Evolutionary conservation across 2,888 invertebrate species (phyloP), one percentile per base, ranked within the genome.

Genomic region (Pristionchus maxplancki): DNA sequence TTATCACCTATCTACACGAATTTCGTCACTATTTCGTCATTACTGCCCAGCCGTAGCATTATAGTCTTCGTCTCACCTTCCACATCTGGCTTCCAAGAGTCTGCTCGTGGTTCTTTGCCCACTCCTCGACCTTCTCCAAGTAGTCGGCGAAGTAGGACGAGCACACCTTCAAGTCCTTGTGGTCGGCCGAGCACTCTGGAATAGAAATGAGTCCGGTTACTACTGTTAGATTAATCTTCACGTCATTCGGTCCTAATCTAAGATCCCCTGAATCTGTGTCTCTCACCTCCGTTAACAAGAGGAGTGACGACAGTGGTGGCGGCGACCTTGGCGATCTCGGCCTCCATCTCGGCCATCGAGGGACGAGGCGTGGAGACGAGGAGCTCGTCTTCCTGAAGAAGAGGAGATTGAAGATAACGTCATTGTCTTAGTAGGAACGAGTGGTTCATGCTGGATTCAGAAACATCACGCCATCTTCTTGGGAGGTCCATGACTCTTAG

Each of bases 121-220:
- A 92, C 40, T 91, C 91, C 15, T 88, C 88, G 0, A 91, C 92
- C 89, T 92, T 92, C 37, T 89, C 89, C 40, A 92, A 84, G 83
- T 92, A 92, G 40, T 92, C 92, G n/a, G 82, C 88, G 74, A 92
- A 92, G 88, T 92, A 92, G 5, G 90, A 89, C 20, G 91, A 89
- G 88, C 92, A 92, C 71, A 92, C 90, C 44, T 90, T 89, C 88
- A 92, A 89, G 87, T 92, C 92, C 50, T 90, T 89, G 64, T 91
- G 91, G 34, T 89, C 90, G 3, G 88, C 83, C 31, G 90, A 89
- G 86, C 91, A 91, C n/a, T 89, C 90, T 62, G 88, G 82, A 58
- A 88, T 31, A 24, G 15, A 24, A 50, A 11, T n/a, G n/a, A n/a
- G 44, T 9, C 6, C 44, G 67, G 31, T 48, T 50, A 40, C 4